These are phyloP conservation scores for Agrenia bidenticulata DNA, from an alignment of 2,888 invertebrate genomes.

Conservation along the genomic window DNA sequence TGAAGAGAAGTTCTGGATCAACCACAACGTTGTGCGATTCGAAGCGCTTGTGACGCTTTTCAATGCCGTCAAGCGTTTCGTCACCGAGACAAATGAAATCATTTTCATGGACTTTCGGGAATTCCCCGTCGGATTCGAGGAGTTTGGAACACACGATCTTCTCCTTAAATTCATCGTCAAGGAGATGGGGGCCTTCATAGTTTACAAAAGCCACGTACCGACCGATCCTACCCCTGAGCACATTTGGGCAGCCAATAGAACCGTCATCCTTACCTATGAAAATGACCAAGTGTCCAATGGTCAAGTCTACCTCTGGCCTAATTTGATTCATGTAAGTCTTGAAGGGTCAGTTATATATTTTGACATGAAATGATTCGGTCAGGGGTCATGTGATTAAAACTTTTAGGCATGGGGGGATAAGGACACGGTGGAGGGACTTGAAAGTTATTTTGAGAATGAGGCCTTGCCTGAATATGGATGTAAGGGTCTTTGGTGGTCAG, in stretches of 20 bases:
- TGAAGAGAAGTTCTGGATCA: conserved; percentile 59
- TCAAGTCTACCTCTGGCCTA: conserved; percentile 2
- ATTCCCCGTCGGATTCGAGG: conserved; percentile 60
- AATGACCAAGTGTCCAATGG: conserved; percentile 55
- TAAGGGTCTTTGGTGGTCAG: conserved; percentile 59
- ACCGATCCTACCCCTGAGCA: conserved; percentile 60
- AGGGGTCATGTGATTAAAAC: not conserved
- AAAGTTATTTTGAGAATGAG: conserved; percentile 58
- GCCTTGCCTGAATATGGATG: conserved; percentile 32
- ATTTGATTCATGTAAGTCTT: conserved; percentile 10
- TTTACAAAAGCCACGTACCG: conserved; percentile 42
- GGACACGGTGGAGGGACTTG: conserved; percentile 60
- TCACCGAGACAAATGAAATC: conserved; percentile 63
- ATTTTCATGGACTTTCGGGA: conserved; percentile 64
- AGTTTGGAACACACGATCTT: conserved; percentile 54
- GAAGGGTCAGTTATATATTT: conserved; percentile 53
- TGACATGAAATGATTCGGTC: not conserved
- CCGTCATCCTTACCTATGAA: conserved; percentile 62
- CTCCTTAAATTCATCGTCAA: conserved; percentile 56
- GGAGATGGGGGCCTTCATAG: conserved; percentile 55
- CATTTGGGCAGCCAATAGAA: conserved; percentile 60
- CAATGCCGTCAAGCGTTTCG: conserved; percentile 60
- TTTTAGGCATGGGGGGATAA: conserved; percentile 67
- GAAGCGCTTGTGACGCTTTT: conserved; percentile 59
- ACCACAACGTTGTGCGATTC: conserved; percentile 62